phyloP scores from a whole-genome alignment of 2,888 invertebrate genomes.

The Teleiodes luculella region DNA sequence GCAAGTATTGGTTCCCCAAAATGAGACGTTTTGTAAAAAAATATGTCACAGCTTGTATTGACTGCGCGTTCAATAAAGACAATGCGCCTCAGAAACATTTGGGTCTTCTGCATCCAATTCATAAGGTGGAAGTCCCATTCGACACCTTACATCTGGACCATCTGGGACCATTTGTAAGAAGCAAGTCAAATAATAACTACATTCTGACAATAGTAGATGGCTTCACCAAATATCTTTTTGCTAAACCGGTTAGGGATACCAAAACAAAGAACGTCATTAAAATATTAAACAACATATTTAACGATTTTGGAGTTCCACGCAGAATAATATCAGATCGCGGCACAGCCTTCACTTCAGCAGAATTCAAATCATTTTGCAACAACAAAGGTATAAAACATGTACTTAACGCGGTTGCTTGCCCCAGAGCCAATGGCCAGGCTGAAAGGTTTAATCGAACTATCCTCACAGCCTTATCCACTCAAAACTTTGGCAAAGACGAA shows the following conservation, averaged over 20 bases:
- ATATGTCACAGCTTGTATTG: conserved; percentile 47
- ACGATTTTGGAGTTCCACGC: neutral
- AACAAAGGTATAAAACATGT: neutral
- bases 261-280: neutral
- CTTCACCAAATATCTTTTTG: neutral
- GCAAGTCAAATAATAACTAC: too few relatives aligned
- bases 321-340: neutral
- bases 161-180: neutral
- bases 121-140: neutral
- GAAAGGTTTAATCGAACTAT: conserved; percentile 8
- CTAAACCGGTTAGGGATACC: neutral
- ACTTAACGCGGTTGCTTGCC: too few relatives aligned
- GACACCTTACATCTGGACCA: neutral
- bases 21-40: conserved; percentile 44
- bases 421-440: neutral
- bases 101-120: neutral
- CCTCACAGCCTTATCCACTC: conserved; percentile 5
- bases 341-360: neutral
- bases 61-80: conserved; percentile 41
- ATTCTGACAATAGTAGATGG: neutral
- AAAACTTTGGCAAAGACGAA: conserved; percentile 9
- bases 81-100: conserved; percentile 19
- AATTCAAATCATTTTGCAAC: neutral
- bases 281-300: neutral
- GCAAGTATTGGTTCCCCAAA: conserved; percentile 50